phyloP scores from a whole-genome alignment of 2,888 invertebrate genomes.

The Eueremaeus valkanovi region DNA sequence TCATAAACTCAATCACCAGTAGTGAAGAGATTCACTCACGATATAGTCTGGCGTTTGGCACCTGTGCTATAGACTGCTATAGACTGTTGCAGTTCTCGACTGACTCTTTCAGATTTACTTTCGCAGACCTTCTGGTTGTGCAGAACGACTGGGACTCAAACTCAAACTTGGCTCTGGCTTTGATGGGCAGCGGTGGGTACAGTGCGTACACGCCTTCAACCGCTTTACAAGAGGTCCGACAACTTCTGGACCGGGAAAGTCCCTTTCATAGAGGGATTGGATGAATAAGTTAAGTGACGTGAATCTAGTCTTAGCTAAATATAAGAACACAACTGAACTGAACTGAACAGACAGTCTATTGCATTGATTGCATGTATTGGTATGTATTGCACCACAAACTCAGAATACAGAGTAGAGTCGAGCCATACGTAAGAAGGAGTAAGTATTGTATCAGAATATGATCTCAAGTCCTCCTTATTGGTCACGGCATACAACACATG shows the following conservation, averaged over 20 bases:
- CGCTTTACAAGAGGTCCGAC: constrained; percentile 16
- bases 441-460: not conserved
- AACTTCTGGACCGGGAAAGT: constrained; percentile 11
- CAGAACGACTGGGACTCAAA: not conserved
- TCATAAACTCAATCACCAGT: not conserved
- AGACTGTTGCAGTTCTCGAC: too few relatives aligned
- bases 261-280: constrained; percentile 9
- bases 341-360: not conserved
- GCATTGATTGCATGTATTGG: too few relatives aligned
- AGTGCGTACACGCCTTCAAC: constrained; percentile 12
- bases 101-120: not conserved
- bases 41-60: not conserved
- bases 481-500: not conserved
- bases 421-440: not conserved
- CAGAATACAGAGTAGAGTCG: not conserved
- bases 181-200: constrained; percentile 9
- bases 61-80: not conserved
- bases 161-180: not conserved
- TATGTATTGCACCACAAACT: constrained; percentile 15
- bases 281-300: constrained; percentile 16
- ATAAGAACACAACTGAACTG: too few relatives aligned
- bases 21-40: not conserved
- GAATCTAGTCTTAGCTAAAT: constrained; percentile 8
- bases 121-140: constrained; percentile 1
- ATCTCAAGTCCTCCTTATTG: constrained; percentile 6